phyloP scores from a whole-genome alignment of 2,113 vertebrate species.

The Prochilodus magdalenae region DNA sequence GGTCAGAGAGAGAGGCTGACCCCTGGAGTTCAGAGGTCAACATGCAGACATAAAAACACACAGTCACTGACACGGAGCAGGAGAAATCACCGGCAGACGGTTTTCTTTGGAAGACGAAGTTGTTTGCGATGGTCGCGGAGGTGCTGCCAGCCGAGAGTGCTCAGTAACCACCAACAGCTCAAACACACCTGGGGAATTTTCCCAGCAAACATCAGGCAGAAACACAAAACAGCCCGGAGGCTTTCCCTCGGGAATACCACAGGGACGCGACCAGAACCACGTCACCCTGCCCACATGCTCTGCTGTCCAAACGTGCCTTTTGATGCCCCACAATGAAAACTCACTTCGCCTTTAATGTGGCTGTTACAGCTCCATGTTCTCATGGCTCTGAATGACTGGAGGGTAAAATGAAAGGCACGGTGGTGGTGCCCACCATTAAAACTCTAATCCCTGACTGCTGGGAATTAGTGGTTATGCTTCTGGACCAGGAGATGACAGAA shows the following conservation, averaged over 20 bases:
- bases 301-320: neutral
- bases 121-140: neutral
- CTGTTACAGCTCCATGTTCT: neutral
- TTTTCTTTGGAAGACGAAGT: neutral
- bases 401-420: conserved; percentile 6
- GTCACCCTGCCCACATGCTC: neutral
- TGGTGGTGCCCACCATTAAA: neutral
- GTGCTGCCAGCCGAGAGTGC: neutral
- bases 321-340: neutral
- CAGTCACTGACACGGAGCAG: neutral
- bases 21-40: conserved; percentile 28
- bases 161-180: conserved; percentile 9
- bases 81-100: too few species aligned
- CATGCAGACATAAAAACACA: conserved; percentile 17
- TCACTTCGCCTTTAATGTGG: neutral
- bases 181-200: conserved; percentile 7
- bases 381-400: neutral
- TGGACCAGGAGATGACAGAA: neutral
- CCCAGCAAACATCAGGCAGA: conserved; percentile 1
- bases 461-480: neutral
- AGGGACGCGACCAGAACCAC: neutral
- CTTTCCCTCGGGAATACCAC: neutral
- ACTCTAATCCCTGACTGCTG: conserved; percentile 12
- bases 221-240: neutral
- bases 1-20: neutral